Evolutionary conservation across 2,113 vertebrate genomes (phyloP), one percentile per base, ranked within the genome.

Genomic region (Corythaixoides concolor): DNA sequence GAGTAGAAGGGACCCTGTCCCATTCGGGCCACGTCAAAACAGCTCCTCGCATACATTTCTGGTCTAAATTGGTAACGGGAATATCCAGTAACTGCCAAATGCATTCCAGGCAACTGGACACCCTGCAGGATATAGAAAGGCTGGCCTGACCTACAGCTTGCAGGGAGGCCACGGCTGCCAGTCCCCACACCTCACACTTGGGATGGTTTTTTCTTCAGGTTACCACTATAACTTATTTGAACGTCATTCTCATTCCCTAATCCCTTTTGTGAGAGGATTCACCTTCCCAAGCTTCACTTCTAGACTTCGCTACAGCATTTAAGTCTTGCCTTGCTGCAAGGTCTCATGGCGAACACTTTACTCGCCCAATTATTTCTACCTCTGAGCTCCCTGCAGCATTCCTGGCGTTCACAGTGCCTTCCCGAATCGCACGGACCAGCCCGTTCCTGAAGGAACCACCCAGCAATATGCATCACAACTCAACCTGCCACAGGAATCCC

Each of bases 1-100:
- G 35, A 62, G 35, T 2, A 37, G 24, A 20, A 37, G 8, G 50
- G 52, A 37, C 6, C 7, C 26, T 22, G 10, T 16, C 33, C 35
- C 1, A 0, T 12, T 43, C 3, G 2, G 69, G 47, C 20, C 27
- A 14, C 3, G 0, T 27, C 60, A 32, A 9, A 33, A 10, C 67
- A 52, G 56, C 73, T 70, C 73, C 67, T 41, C 7, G 1, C n/a
- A 1, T 10, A 9, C 32, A 4, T 35, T 43, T 26, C 37, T 13
- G 26, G 19, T 10, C 92, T 92, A 90, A 62, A 80, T 35, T 2
- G 5, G 82, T 55, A 79, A 39, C 9, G 0, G 82, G 72, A 75
- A 39, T 41, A 76, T 35, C 19, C 32, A 41, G 47, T 6, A 28
- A 12, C 24, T 43, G 68, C 69, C 60, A 89, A 79, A 59, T 1